These are phyloP conservation scores for Melanostoma scalare DNA, from an alignment of 2,888 invertebrate genomes.

Conservation along the genomic window DNA sequence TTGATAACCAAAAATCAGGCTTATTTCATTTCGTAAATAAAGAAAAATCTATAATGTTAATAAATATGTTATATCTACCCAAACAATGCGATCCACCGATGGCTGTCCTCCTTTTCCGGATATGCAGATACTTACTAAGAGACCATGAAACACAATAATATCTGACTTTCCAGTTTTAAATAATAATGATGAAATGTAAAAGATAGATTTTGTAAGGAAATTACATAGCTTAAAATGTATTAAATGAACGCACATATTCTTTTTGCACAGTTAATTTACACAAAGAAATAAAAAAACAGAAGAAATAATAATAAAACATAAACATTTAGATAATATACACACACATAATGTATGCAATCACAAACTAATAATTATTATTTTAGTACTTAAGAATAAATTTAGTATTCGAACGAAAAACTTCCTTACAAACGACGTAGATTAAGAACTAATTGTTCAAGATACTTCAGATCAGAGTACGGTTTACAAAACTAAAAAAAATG, in stretches of 20 bases:
- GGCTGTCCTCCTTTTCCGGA: too few relatives aligned
- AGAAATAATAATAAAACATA: neutral
- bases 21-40: too few relatives aligned
- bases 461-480: slow-evolving; percentile 37
- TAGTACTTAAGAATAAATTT: slow-evolving; percentile 58
- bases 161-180: too few relatives aligned
- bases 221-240: slow-evolving; percentile 43
- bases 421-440: slow-evolving; percentile 43
- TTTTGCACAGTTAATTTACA: slow-evolving; percentile 12
- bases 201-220: slow-evolving; percentile 28
- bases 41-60: too few relatives aligned
- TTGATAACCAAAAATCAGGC: too few relatives aligned
- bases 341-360: slow-evolving; percentile 32
- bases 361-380: slow-evolving; percentile 50
- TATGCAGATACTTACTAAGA: too few relatives aligned
- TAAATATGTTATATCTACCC: too few relatives aligned
- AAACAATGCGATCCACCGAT: too few relatives aligned
- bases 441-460: slow-evolving; percentile 25
- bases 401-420: slow-evolving; percentile 57
- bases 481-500: slow-evolving; percentile 41
- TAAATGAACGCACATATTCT: slow-evolving; percentile 19
- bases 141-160: too few relatives aligned
- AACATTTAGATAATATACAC: slow-evolving; percentile 10
- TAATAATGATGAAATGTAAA: too few relatives aligned
- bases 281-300: slow-evolving; percentile 3